These are phyloP conservation scores for Varanus komodoensis DNA, from an alignment of 2,113 vertebrate species.

Conservation along the genomic window DNA sequence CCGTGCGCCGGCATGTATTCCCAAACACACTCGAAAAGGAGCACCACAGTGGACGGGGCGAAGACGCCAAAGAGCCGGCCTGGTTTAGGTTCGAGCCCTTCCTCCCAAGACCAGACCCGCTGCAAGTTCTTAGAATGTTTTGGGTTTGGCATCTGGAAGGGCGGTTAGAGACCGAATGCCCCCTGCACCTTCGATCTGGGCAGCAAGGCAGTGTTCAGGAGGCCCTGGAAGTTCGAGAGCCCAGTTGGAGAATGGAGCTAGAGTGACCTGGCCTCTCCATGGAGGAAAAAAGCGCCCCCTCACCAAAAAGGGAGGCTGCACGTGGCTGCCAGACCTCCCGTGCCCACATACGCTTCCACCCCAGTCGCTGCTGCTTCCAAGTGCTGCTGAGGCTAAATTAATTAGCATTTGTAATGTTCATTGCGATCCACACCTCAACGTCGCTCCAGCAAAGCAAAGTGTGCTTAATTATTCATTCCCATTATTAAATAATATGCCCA, in stretches of 20 bases:
- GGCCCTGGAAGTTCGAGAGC: too few species aligned
- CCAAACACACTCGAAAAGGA: not conserved
- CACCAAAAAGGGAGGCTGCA: not conserved
- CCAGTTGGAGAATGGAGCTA: not conserved
- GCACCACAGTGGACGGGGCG: not conserved
- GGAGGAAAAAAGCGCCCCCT: not conserved
- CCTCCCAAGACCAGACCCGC: too few species aligned
- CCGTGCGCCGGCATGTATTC: not conserved
- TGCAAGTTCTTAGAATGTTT: too few species aligned
- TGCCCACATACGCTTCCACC: not conserved
- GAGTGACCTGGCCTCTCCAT: not conserved
- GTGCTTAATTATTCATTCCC: conserved; percentile 16
- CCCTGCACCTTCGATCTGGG: not conserved
- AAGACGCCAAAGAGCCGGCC: too few species aligned
- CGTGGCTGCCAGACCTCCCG: not conserved
- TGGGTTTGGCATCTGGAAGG: not conserved
- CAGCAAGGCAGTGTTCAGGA: not conserved
- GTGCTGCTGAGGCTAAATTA: not conserved
- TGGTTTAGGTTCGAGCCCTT: too few species aligned
- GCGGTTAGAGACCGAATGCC: not conserved
- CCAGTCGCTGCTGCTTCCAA: not conserved
- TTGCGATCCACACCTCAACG: not conserved
- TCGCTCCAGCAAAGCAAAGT: not conserved
- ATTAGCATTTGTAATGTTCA: not conserved
- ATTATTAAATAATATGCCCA: not conserved